Conservation (phyloP, 2,113 vertebrate genomes). For the Hippocampus barbouri region DNA sequence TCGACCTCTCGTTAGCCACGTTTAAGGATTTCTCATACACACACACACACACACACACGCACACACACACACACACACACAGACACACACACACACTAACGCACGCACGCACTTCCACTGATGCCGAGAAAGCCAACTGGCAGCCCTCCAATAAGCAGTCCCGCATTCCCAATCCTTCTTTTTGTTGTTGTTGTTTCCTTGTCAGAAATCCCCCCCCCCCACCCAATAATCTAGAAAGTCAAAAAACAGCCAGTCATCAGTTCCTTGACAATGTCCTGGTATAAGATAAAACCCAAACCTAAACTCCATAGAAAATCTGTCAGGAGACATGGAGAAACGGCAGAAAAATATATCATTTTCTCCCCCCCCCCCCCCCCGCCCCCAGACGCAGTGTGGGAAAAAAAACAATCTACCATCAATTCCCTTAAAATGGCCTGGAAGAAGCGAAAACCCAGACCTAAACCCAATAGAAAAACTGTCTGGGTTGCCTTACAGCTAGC, state of each 20-base stretch:
- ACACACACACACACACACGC: neutral
- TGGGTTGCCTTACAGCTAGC: neutral
- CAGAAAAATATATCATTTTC: neutral
- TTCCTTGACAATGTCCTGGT: neutral
- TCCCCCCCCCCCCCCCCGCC: too few relatives aligned
- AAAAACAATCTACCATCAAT: neutral
- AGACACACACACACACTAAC: neutral
- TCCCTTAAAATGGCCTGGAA: neutral
- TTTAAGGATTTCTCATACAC: conserved; percentile 15
- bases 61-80: neutral
- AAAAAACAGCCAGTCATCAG: neutral
- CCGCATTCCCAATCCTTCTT: neutral
- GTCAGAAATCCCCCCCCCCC: too few relatives aligned
- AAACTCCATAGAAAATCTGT: neutral
- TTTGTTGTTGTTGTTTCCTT: neutral
- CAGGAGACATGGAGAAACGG: neutral
- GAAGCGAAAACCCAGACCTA: neutral
- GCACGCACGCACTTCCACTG: neutral
- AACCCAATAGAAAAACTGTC: neutral
- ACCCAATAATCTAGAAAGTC: too few relatives aligned
- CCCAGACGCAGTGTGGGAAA: neutral
- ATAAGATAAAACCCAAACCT: neutral
- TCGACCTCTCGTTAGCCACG: conserved; percentile 10
- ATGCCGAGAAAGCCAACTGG: neutral
- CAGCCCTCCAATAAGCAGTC: neutral